Percentiles rank a stretch among this genome's conserved stretches.
phyloP scores from a whole-genome alignment of 2,797 vertebrate species.

The Cossypha dichroa region DNA sequence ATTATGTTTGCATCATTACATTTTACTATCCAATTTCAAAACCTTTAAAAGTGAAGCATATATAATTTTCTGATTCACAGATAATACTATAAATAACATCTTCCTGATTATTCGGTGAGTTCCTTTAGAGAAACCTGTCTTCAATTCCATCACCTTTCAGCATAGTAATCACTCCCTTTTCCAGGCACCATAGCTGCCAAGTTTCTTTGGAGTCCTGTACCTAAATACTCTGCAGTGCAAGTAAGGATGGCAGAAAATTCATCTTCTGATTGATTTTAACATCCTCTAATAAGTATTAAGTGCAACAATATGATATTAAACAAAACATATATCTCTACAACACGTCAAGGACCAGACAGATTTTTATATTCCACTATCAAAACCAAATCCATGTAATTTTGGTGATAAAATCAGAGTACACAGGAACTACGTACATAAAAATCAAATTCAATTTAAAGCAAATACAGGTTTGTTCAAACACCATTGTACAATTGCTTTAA shows the following conservation, averaged over 20 bases:
- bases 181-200: background rate
- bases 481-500: conserved; percentile 54
- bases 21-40: conserved; percentile 10
- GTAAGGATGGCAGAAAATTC: background rate
- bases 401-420: conserved; percentile 54
- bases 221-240: background rate
- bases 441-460: conserved; percentile 74
- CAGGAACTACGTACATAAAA: conserved; percentile 50
- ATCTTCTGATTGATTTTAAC: background rate
- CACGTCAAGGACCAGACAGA: background rate
- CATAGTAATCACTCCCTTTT: background rate
- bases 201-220: background rate
- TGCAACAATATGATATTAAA: background rate
- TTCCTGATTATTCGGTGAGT: background rate
- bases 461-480: conserved; percentile 43
- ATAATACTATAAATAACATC: background rate
- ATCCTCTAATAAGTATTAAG: background rate
- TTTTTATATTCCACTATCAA: background rate
- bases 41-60: background rate
- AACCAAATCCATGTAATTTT: conserved; percentile 36
- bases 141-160: background rate
- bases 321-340: conserved; percentile 1
- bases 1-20: background rate
- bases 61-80: background rate
- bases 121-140: background rate